These are phyloP conservation scores for Streptopelia turtur DNA, from an alignment of 2,797 vertebrate genomes.

Conservation along the genomic window DNA sequence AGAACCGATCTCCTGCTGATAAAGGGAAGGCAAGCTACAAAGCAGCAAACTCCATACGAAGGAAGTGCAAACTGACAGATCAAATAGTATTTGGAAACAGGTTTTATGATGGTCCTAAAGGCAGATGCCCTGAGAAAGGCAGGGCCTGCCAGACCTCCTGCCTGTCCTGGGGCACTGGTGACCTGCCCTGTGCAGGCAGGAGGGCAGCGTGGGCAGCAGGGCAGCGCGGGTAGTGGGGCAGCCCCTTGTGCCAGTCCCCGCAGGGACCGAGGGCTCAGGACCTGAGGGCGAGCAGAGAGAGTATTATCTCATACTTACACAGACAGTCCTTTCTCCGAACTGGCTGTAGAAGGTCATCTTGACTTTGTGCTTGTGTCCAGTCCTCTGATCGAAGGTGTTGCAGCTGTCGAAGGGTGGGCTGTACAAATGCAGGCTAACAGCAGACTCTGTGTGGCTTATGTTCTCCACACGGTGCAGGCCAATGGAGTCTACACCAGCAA, in stretches of 20 bases:
- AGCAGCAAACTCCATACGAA: neutral
- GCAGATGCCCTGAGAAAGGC: neutral
- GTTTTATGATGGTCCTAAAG: neutral
- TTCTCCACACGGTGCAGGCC: constrained; percentile 98
- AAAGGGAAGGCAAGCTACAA: neutral
- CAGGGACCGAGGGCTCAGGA: neutral
- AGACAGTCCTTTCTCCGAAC: constrained; percentile 86
- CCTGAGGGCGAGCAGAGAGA: rapidly evolving
- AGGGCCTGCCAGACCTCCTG: neutral
- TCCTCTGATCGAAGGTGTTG: constrained; percentile 95
- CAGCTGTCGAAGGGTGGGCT: constrained; percentile 91
- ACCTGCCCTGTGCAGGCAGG: too few species aligned
- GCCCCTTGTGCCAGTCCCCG: rapidly evolving
- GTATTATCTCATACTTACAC: constrained; percentile 80
- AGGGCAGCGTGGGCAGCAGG: neutral
- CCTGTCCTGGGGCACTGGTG: rapidly evolving
- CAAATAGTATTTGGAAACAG: neutral
- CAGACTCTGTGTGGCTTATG: constrained; percentile 92
- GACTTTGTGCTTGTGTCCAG: constrained; percentile 91
- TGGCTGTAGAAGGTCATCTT: constrained; percentile 97
- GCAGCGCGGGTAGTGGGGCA: neutral
- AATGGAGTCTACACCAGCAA: constrained; percentile 83
- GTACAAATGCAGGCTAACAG: constrained; percentile 94
- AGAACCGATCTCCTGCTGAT: neutral
- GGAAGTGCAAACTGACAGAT: rapidly evolving